phyloP scores from a whole-genome alignment of 2,888 invertebrate species.

The Bugula neritina region DNA sequence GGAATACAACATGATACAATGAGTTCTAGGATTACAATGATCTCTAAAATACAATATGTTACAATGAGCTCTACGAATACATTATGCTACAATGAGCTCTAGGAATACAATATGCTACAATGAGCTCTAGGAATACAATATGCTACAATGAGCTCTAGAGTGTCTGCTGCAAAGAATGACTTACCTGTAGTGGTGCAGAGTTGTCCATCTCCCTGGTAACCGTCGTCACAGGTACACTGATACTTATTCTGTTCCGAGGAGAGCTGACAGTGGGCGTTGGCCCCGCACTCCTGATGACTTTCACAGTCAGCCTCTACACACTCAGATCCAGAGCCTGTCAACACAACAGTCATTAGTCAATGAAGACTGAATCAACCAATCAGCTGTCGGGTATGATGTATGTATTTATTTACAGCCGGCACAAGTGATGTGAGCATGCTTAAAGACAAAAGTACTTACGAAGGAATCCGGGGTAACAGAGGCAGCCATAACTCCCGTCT shows the following conservation, averaged over 20 bases:
- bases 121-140: too few relatives aligned
- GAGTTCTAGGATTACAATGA: too few relatives aligned
- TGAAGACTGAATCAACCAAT: not conserved
- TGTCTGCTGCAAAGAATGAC: too few relatives aligned
- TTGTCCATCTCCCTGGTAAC: conserved; percentile 34
- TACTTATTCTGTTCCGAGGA: conserved; percentile 27
- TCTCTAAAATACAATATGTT: too few relatives aligned
- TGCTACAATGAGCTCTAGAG: too few relatives aligned
- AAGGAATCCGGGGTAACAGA: conserved; percentile 38
- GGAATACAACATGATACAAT: too few relatives aligned
- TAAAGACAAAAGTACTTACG: conserved; percentile 33
- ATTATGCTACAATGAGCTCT: too few relatives aligned
- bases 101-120: too few relatives aligned
- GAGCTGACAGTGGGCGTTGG: conserved; percentile 31
- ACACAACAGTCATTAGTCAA: not conserved
- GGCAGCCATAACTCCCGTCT: conserved; percentile 34
- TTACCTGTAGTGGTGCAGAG: conserved; percentile 38
- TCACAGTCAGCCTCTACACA: conserved; percentile 31
- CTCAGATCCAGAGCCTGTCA: not conserved
- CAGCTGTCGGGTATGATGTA: not conserved
- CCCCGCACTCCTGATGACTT: conserved; percentile 30
- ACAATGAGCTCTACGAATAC: too few relatives aligned
- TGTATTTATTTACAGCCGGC: too few relatives aligned
- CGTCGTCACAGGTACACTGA: conserved; percentile 30
- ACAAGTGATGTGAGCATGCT: not conserved